phyloP scores from a whole-genome alignment of 1,140 invertebrate genomes.

The Drosophila bocki region DNA sequence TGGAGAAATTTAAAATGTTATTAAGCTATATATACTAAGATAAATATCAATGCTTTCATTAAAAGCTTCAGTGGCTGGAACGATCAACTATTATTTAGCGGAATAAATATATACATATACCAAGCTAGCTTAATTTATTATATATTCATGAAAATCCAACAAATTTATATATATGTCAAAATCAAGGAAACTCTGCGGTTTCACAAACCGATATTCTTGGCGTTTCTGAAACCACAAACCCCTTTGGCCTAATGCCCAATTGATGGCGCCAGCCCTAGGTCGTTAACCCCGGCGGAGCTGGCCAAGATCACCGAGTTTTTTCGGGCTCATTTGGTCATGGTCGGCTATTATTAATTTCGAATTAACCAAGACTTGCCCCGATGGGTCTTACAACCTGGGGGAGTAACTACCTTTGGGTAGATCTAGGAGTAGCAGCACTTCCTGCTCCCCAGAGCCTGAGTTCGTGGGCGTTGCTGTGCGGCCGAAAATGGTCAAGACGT shows the following conservation, averaged over 20 bases:
- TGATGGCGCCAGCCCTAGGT: conserved; percentile 58
- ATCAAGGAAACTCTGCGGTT: neutral
- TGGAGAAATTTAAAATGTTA: neutral
- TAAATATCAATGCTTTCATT: neutral
- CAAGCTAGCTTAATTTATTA: neutral
- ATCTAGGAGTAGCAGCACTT: conserved; percentile 39
- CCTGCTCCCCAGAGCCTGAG: conserved; percentile 49
- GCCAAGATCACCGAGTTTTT: conserved; percentile 19
- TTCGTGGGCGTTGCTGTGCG: conserved; percentile 52
- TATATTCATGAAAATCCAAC: too few relatives aligned
- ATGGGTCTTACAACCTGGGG: conserved; percentile 25
- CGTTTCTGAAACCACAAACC: neutral
- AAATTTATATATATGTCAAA: neutral
- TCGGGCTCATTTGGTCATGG: conserved; percentile 63
- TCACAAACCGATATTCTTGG: neutral
- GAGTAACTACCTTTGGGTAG: conserved; percentile 11
- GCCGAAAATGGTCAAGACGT: conserved; percentile 73
- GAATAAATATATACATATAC: neutral
- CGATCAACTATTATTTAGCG: neutral
- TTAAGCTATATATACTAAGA: neutral
- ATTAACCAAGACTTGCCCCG: conserved; percentile 72
- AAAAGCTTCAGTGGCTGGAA: neutral
- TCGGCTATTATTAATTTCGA: conserved; percentile 73
- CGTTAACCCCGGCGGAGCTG: conserved; percentile 49
- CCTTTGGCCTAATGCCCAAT: conserved; percentile 62